These are phyloP conservation scores for Protaetia brevitarsis DNA, from an alignment of 1,140 invertebrate species.

Conservation along the genomic window DNA sequence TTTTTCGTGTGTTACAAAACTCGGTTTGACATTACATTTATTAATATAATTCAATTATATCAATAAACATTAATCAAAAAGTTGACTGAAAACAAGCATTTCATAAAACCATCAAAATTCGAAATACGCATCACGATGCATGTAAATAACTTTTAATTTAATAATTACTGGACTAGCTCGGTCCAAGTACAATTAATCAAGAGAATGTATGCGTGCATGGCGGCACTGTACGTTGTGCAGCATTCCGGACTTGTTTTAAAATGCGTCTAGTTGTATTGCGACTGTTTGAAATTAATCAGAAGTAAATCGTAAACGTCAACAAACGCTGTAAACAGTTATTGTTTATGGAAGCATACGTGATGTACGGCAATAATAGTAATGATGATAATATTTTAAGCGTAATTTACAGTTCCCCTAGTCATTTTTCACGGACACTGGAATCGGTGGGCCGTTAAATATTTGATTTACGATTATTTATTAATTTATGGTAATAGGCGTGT, in stretches of 20 bases:
- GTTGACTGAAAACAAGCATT: no score
- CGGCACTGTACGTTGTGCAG: no score
- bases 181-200: not conserved
- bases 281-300: slow-evolving; percentile 11
- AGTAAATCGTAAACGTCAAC: slow-evolving; percentile 3
- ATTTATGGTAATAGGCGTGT: not conserved
- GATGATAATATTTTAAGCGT: not conserved
- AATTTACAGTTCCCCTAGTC: not conserved
- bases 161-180: not conserved
- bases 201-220: not conserved
- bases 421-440: not conserved
- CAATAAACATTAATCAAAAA: no score
- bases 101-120: no score
- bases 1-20: no score
- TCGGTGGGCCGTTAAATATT: not conserved
- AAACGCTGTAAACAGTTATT: slow-evolving; percentile 5
- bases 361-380: not conserved
- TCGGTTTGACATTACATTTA: no score
- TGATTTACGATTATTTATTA: slow-evolving; percentile 3
- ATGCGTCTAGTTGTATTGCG: not conserved
- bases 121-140: no score
- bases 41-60: no score
- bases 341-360: not conserved
- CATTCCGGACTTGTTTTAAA: not conserved
- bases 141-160: no score